Evolutionary conservation across 2,797 vertebrate species (phyloP).

Genomic region (Myotis findleyi): DNA sequence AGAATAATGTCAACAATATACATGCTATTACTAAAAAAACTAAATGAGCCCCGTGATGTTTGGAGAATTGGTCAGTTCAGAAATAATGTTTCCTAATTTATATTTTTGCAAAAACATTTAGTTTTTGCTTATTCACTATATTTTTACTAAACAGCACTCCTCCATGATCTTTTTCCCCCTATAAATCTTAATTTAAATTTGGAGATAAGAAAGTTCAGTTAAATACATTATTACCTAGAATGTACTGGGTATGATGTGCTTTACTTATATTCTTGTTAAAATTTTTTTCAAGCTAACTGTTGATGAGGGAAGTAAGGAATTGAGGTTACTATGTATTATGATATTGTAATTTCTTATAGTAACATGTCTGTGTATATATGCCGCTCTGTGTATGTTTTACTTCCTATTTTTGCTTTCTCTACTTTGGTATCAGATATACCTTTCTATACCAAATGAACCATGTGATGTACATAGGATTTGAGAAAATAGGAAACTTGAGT

Average conservation of each 20-base stretch:
- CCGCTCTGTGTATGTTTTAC: neutral
- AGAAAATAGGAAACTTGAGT: neutral
- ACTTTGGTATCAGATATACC: neutral
- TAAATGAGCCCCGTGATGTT: neutral
- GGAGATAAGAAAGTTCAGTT: neutral
- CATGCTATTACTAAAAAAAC: neutral
- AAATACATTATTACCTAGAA: neutral
- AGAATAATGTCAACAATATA: constrained; percentile 17
- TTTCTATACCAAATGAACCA: neutral
- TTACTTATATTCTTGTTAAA: neutral
- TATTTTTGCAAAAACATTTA: neutral
- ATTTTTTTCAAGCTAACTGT: constrained; percentile 18
- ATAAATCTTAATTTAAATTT: constrained; percentile 17
- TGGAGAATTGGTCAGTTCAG: neutral
- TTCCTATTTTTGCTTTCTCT: neutral
- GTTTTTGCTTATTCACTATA: constrained; percentile 2
- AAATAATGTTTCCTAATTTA: constrained; percentile 31
- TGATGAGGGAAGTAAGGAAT: constrained; percentile 12
- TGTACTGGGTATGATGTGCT: neutral
- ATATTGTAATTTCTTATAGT: neutral
- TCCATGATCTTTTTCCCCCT: neutral
- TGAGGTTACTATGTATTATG: neutral
- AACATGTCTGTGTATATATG: neutral
- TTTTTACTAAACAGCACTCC: constrained; percentile 8
- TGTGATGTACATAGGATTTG: neutral